Base-by-base conservation (phyloP, 2,797 vertebrate genomes). In the Melanotaenia nigrans region DNA sequence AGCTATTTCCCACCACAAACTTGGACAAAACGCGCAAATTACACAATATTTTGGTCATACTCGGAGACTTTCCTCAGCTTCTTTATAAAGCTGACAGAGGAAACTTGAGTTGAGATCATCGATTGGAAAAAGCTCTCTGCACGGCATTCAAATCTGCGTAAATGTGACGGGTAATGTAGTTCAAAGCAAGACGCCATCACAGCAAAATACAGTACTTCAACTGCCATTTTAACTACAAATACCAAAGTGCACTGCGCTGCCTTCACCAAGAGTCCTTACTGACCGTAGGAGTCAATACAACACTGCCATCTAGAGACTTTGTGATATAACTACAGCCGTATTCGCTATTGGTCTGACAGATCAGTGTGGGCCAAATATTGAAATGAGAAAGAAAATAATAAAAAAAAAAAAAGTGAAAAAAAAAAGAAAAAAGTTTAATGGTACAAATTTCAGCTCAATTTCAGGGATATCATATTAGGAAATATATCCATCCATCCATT, bases 91-190 rank as follows among this genome's bases (percentile, higher is more conserved):
- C 87, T 82, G 83, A 74, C 76, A 80, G 81, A 81, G 79, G 83
- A 86, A 90, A 92, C 91, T 86, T 90, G 59, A 80, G 91, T 82
- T 89, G 89, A 90, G 91, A 86, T 93, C 90, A 92, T 89, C 91
- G 87, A 67, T 81, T 85, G 85, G 85, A 87, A 90, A 90, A 89
- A 77, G 63, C 70, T 74, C 55, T 64, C 80, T 81, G 64, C 76
- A 87, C 68, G 78, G 65, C 80, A 35, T 92, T 90, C 83, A 87
- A 92, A 91, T 68, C 1, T 32, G 4, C 16, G 0, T 9, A 5
- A 28, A 2, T 16, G 36, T 11, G 32, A 18, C 66, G 92, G 94
- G 94, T 93, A 90, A 85, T 93, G 94, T 89, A 95, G 94, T 95
- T 91, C 78, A 22, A 0, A 28, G 0, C 1, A 1, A 2, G 1